Conservation (phyloP, 2,113 vertebrate species). For the Spizaetus ornatus region DNA sequence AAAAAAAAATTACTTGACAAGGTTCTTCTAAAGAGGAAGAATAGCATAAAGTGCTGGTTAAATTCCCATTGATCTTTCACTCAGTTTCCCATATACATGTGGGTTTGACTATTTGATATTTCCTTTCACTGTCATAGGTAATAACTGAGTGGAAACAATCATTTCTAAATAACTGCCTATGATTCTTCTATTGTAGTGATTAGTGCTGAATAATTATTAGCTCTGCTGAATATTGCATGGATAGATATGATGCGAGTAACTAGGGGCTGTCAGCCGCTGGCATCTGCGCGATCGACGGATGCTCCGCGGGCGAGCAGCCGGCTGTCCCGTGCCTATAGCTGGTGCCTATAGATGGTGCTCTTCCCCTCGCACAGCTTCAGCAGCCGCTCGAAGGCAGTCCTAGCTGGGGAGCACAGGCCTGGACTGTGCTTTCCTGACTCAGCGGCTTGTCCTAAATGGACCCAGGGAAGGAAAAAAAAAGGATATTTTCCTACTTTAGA, state of each 20-base stretch:
- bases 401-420: background rate
- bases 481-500: background rate
- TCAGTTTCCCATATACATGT: constrained; percentile 32
- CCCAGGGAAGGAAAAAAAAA: rapidly evolving
- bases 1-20: constrained; percentile 42
- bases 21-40: constrained; percentile 43
- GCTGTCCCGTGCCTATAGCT: background rate
- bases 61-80: constrained; percentile 63
- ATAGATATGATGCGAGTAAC: background rate
- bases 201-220: constrained; percentile 70
- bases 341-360: constrained; percentile 48
- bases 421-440: background rate
- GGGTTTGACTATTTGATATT: constrained; percentile 55
- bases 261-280: background rate
- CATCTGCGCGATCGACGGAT: background rate
- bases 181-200: constrained; percentile 66
- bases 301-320: background rate
- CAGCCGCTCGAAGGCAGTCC: background rate
- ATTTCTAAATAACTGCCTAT: constrained; percentile 68
- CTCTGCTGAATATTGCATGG: background rate
- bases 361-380: background rate
- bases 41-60: constrained; percentile 57
- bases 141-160: constrained; percentile 67
- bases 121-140: constrained; percentile 60
- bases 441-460: background rate